Evolutionary conservation across 2,113 vertebrate species (phyloP).

Genomic region (Ceyx cyanopectus): DNA sequence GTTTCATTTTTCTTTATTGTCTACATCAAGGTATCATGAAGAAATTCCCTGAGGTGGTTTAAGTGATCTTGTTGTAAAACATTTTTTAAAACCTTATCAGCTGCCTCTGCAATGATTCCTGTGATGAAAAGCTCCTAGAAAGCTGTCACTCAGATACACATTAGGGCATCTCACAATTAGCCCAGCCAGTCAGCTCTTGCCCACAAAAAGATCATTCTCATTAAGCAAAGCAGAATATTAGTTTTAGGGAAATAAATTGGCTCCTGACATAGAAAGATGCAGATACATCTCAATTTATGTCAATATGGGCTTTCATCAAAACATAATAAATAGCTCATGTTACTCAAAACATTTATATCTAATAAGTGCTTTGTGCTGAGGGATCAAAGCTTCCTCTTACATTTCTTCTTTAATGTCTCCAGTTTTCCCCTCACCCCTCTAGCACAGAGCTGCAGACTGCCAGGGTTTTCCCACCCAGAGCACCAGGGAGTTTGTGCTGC

Average conservation of each 20-base stretch:
- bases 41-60: not conserved
- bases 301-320: not conserved
- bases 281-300: conserved; percentile 11
- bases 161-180: conserved; percentile 4
- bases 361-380: not conserved
- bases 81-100: not conserved
- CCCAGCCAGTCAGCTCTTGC: not conserved
- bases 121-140: not conserved
- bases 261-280: not conserved
- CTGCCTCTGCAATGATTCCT: not conserved
- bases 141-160: not conserved
- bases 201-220: not conserved
- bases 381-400: not conserved
- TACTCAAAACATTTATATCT: not conserved
- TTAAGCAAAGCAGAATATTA: not conserved
- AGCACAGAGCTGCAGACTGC: no score
- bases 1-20: not conserved
- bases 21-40: not conserved
- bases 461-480: no score
- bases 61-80: not conserved
- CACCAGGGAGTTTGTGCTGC: no score
- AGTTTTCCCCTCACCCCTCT: no score
- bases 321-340: not conserved
- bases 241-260: conserved; percentile 29
- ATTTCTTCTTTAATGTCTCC: no score